Evolutionary conservation across 2,888 invertebrate species (phyloP).

Genomic region (Proisotoma minuta): DNA sequence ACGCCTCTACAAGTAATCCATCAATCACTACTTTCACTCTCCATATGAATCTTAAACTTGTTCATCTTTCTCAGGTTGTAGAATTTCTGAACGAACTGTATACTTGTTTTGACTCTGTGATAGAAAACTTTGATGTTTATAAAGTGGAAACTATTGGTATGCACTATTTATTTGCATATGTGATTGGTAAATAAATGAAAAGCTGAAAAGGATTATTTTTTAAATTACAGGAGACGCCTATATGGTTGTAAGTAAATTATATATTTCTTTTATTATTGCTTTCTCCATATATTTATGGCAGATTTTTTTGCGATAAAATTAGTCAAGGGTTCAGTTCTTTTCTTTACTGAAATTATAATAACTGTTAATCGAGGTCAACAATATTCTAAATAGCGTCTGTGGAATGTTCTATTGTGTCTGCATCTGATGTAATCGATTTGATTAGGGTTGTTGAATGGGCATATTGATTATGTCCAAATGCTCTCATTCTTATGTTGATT

Average conservation of each 20-base stretch:
- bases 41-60: not conserved
- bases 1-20: constrained; percentile 68
- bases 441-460: not conserved
- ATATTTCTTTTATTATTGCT: no score
- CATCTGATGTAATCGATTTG: not conserved
- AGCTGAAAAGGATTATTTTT: constrained; percentile 49
- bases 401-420: no score
- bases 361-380: no score
- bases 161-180: no score
- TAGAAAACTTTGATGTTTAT: constrained; percentile 79
- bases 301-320: no score
- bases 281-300: no score
- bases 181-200: not conserved
- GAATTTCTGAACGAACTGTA: constrained; percentile 82
- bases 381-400: no score
- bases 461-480: not conserved
- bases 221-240: constrained; percentile 83
- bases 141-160: constrained; percentile 57
- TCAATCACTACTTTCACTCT: not conserved
- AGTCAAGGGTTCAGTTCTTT: no score
- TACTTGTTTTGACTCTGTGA: constrained; percentile 81
- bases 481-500: not conserved
- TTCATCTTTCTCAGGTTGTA: constrained; percentile 62
- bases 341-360: no score
- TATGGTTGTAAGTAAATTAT: constrained; percentile 61